Evolutionary conservation across 2,797 vertebrate species (phyloP), one percentile per base, ranked within the genome.

Genomic region (Glyptemys insculpta): DNA sequence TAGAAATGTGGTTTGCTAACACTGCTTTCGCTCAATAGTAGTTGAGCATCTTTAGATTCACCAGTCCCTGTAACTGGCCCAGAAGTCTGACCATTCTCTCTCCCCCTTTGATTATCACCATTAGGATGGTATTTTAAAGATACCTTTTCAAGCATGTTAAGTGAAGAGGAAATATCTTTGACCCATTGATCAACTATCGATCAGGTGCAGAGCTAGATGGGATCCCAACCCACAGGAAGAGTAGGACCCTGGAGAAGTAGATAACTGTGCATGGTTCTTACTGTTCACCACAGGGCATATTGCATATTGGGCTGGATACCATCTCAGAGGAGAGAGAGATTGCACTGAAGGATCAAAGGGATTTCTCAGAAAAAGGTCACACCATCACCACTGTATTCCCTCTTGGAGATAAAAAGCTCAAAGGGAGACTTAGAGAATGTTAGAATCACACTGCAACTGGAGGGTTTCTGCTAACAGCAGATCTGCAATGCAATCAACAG

Each of bases 81-180:
- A 81, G 25, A 78, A 72, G 29, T 83, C 95, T 85, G 91, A 94
- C 44, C 86, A 50, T 34, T 93, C 93, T 83, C 84, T 81, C 16
- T 91, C 37, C 91, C 34, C 62, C 76, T 78, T 93, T 76, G 93
- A 89, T 79, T 81, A 90, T 44, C 37, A 78, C 8, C 79, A 19
- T 8, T 34, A 80, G 62, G 31, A 19, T 10, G 34, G 8, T 16
- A 93, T 72, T 92, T 93, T 91, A 92, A 92, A 2, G 29, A 82
- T 12, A 83, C 92, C 16, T 65, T 50, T 89, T 87, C 19, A 3
- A 86, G 89, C 49, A 9, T 31, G 81, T 76, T 27, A 27, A 41
- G 1, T 1, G 15, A 90, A 91, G 57, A 72, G 91, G 37, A 83
- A 52, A 2, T 25, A 41, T 25, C 80, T 85, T 79, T 81, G 1